Base-by-base conservation (phyloP, 92 coral and sea anemone genomes). In the Montipora capitata region DNA sequence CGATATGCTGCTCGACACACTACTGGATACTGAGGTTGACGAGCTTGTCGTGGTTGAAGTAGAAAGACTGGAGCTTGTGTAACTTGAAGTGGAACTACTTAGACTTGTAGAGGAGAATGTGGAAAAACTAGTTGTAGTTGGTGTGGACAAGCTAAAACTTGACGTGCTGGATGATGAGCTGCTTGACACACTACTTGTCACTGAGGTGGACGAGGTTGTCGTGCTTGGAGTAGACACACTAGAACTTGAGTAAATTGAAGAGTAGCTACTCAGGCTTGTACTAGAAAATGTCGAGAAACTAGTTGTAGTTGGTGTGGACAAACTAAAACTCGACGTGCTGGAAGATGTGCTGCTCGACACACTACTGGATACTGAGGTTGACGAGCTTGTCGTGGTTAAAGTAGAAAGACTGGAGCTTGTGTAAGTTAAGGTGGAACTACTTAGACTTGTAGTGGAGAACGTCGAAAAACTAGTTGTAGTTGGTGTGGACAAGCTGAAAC, bases 111-210 rank as follows among this genome's bases (percentile, higher is more conserved):
- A 42, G 7, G 44, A 14, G 16, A 72, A 38, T 14, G 51, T 69
- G 1, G 80, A 69, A n/a, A 80, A 75, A 16, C 48, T 69, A 3
- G 51, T 69, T 13, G 49, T 76, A 3, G 81, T 76, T n/a, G 71
- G 69, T 10, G 72, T 78, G 27, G 84, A 79, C 17, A 74, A 20
- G 44, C 82, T 88, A 3, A 83, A 80, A 1, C 72, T 42, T 2
- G 61, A 70, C 0, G 75, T 15, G 0, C 18, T 70, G 14, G 54
- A 70, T 16, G 75, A 40, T 5, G 75, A 11, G 0, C 27, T 20
- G 27, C 27, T 20, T 20, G 27, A 20, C 27, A 20, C 27, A 43
- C 75, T 70, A 4, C 52, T 70, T 15, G 7, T 61, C 0, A 61
- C 35, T 2, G 67, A 20, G 5, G 12, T 65, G 11, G 70, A 65